These are phyloP conservation scores for Lapara coniferarum DNA, from an alignment of 2,888 invertebrate species.

Conservation along the genomic window DNA sequence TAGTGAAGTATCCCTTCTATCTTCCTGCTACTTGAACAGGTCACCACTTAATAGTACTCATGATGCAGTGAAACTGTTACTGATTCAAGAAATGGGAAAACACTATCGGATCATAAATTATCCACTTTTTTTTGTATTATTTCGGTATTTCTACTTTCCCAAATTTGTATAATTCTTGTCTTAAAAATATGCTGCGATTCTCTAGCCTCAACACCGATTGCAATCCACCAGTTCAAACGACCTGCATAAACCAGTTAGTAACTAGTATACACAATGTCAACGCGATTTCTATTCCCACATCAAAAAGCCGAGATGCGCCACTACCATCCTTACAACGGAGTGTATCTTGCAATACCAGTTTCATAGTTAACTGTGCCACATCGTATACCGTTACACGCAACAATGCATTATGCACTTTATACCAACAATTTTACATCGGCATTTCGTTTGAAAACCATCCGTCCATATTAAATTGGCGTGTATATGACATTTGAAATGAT, in stretches of 20 bases:
- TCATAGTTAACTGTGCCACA: conserved; percentile 47
- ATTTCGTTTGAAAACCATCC: conserved; percentile 30
- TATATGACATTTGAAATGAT: conserved; percentile 19
- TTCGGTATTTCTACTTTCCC: too few relatives aligned
- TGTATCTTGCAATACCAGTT: conserved; percentile 46
- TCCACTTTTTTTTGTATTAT: too few relatives aligned
- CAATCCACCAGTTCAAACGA: too few relatives aligned
- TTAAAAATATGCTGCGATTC: too few relatives aligned
- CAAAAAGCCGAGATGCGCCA: conserved; percentile 7
- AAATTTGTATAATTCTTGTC: too few relatives aligned
- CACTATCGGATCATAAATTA: too few relatives aligned
- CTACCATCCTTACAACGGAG: conserved; percentile 25
- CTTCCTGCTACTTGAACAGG: too few relatives aligned
- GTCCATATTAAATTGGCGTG: conserved; percentile 39
- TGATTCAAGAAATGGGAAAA: too few relatives aligned
- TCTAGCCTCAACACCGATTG: too few relatives aligned
- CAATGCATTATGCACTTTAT: conserved; percentile 40
- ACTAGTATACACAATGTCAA: background rate
- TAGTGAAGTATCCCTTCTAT: too few relatives aligned
- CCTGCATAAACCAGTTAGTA: background rate
- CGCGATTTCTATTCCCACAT: conserved; percentile 16
- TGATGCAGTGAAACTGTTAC: too few relatives aligned
- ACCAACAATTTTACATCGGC: conserved; percentile 26
- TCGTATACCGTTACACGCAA: conserved; percentile 41
- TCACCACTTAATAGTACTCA: too few relatives aligned